These are phyloP conservation scores for Corythaeola cristata DNA, from an alignment of 2,113 vertebrate species.

Conservation along the genomic window DNA sequence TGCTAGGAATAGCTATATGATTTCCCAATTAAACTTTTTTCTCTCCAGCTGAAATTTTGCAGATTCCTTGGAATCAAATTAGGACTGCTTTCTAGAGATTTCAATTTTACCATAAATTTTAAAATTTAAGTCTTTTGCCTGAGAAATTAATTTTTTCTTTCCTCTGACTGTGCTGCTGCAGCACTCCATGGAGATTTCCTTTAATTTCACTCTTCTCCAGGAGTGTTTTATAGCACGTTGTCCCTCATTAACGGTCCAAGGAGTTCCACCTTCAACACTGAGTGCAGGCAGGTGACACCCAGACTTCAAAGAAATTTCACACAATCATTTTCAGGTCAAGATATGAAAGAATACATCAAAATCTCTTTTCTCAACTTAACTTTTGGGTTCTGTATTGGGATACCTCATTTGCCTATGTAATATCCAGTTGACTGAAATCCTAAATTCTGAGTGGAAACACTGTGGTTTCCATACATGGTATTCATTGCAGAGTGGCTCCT, in stretches of 20 bases:
- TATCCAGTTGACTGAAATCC: background rate
- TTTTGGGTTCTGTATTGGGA: background rate
- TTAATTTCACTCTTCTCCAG: background rate
- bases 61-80: background rate
- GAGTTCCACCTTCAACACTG: background rate
- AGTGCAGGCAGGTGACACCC: background rate
- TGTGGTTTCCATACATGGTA: fast-evolving
- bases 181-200: background rate
- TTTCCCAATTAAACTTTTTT: slow-evolving; percentile 20
- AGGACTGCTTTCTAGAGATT: background rate
- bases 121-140: background rate
- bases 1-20: background rate
- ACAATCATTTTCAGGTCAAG: background rate
- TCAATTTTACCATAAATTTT: background rate
- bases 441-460: background rate
- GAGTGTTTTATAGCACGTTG: background rate
- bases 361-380: background rate
- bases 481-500: background rate
- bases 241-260: background rate
- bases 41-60: background rate
- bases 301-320: background rate
- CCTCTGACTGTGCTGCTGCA: background rate
- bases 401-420: background rate
- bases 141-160: background rate
- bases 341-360: background rate